phyloP scores from a whole-genome alignment of 2,797 vertebrate genomes.

The Austrolebias charrua region DNA sequence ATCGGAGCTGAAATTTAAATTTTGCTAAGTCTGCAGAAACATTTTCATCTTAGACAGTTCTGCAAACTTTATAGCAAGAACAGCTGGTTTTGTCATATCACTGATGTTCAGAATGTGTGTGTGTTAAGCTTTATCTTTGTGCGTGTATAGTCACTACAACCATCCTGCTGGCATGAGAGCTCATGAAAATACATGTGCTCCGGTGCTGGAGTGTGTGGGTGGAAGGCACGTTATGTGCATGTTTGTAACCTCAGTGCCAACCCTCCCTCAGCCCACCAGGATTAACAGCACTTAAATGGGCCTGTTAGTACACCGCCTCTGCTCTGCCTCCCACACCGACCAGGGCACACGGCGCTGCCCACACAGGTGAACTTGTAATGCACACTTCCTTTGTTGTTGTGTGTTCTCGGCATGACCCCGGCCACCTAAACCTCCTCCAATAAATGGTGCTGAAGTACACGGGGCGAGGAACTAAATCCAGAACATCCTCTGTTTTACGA shows the following conservation, averaged over 20 bases:
- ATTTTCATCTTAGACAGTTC: not conserved
- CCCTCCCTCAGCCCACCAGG: conserved; percentile 70
- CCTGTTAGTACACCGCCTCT: conserved; percentile 67
- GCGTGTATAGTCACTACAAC: conserved; percentile 33
- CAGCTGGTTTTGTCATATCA: not conserved
- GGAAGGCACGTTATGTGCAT: conserved; percentile 46
- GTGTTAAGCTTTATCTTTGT: conserved; percentile 4
- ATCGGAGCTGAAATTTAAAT: conserved; percentile 17
- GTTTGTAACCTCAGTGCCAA: conserved; percentile 52
- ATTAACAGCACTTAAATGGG: conserved; percentile 78
- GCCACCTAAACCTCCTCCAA: conserved; percentile 63
- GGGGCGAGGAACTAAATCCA: conserved; percentile 62
- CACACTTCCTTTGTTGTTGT: conserved; percentile 62
- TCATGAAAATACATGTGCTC: conserved; percentile 34
- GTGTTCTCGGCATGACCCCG: conserved; percentile 45
- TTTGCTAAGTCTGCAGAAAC: not conserved
- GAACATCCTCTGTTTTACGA: conserved; percentile 69
- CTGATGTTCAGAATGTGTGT: conserved; percentile 1
- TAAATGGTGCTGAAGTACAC: conserved; percentile 68
- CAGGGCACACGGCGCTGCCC: conserved; percentile 59
- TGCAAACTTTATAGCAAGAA: not conserved
- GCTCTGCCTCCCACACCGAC: conserved; percentile 64
- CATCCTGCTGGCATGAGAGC: conserved; percentile 30
- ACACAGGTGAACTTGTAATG: conserved; percentile 50
- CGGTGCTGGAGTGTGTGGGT: conserved; percentile 41